These are phyloP conservation scores for Eristalis intricaria DNA, from an alignment of 2,888 invertebrate genomes.

Conservation along the genomic window DNA sequence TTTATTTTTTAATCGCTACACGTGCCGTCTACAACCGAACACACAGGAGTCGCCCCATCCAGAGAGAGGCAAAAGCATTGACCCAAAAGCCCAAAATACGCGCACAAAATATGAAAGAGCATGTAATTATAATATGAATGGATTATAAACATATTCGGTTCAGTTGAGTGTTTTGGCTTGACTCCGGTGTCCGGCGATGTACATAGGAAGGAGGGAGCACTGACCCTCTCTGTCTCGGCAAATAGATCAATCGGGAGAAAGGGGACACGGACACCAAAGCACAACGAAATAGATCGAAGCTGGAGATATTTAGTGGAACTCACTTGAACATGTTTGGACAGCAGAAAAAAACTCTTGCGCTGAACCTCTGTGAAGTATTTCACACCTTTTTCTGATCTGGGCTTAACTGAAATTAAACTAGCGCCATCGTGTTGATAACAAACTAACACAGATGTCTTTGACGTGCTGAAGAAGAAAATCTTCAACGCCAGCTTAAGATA, in stretches of 20 bases:
- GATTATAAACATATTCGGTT: neutral
- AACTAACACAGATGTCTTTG: neutral
- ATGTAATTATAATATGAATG: neutral
- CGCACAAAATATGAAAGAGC: neutral
- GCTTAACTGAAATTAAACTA: too few species aligned
- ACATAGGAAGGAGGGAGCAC: conserved; percentile 38
- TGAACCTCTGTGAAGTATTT: neutral
- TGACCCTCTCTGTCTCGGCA: conserved; percentile 27
- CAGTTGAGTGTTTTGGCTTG: neutral
- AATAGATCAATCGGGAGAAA: conserved; percentile 21
- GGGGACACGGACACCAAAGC: too few species aligned
- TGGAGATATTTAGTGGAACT: conserved; percentile 41
- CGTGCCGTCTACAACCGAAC: neutral
- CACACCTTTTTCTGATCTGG: neutral
- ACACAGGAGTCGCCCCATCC: neutral
- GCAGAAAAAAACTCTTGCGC: neutral
- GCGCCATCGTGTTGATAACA: neutral
- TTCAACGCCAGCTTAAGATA: conserved; percentile 12
- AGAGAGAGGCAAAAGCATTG: conserved; percentile 4
- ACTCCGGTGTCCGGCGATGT: neutral
- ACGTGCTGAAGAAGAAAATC: neutral
- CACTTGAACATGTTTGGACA: neutral
- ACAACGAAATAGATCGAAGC: neutral
- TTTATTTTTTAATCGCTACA: conserved; percentile 5
- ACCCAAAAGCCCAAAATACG: neutral